Base-by-base conservation (phyloP, 1,140 invertebrate genomes). In the Neotoxoptera formosana region DNA sequence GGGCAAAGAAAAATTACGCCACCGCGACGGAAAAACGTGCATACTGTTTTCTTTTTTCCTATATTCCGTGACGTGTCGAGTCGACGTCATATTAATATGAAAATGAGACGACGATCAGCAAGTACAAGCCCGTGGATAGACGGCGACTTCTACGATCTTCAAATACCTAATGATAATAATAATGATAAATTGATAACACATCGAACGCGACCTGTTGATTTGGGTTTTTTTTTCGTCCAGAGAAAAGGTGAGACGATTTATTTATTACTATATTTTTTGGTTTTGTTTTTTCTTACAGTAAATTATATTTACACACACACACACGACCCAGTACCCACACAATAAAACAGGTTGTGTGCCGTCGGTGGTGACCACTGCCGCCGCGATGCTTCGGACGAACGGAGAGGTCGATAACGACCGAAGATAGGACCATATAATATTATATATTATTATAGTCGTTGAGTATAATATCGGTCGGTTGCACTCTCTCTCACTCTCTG, bases 311-410 rank as follows among this genome's bases (percentile, higher is more conserved):
- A 76, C 30, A 76, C 60, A n/a, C 60, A 41, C 25, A 47, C 25
- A 48, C 81, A 9, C 41, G 41, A 23, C 47, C 34, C 21, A 53
- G 53, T 60, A 60, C 56, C 36, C 89, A 45, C 53, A 90, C 89
- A 90, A 90, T 53, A 90, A 45, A 90, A 90, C 89, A 45, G 89
- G 89, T 90, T 90, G 53, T 90, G 53, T 90, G 89, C 48, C 51
- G 88, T 53, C 87, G 86, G 87, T 89, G 41, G 41, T 41, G 41
- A 41, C 41, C 41, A 41, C 41, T 4, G 41, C 41, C 34, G 21
- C 87, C 87, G 45, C 36, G n/a, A 53, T 36, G 51, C 36, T 17
- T 47, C 25, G 89, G 56, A 67, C 67, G 17, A 36, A 41, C 30
- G 53, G 56, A 90, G 89, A 67, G 53, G 51, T 60, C 88, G 89